phyloP scores from a whole-genome alignment of 2,113 vertebrate genomes.

The Saguinus imperator region DNA sequence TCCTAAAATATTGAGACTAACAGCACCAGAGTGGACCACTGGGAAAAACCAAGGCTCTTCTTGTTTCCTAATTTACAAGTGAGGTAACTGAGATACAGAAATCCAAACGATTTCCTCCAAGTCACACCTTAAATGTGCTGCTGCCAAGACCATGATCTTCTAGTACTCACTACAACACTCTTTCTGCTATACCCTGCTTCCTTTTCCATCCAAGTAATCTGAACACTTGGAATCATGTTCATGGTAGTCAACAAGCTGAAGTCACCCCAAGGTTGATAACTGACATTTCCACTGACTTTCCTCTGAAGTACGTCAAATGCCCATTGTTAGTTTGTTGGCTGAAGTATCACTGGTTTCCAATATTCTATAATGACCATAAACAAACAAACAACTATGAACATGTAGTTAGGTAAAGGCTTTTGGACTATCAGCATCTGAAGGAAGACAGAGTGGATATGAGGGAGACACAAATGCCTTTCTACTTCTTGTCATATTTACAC shows the following conservation, averaged over 20 bases:
- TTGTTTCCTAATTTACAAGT: neutral
- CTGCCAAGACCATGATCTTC: neutral
- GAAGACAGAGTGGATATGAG: neutral
- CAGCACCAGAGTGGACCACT: fast-evolving
- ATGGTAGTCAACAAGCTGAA: fast-evolving
- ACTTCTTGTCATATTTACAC: too few relatives aligned
- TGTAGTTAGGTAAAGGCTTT: neutral
- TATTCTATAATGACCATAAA: neutral
- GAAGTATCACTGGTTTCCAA: neutral
- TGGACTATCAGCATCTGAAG: neutral
- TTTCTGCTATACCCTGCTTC: fast-evolving
- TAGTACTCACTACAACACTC: neutral
- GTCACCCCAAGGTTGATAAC: neutral
- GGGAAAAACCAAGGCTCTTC: neutral
- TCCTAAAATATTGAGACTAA: neutral
- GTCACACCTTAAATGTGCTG: neutral
- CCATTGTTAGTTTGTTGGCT: neutral
- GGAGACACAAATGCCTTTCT: neutral
- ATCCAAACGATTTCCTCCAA: fast-evolving
- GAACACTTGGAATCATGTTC: too few relatives aligned
- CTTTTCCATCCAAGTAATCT: neutral
- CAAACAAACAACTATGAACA: neutral
- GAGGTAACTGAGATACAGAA: neutral
- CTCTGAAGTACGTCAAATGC: neutral
- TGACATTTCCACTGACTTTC: neutral